A percentile compares a stretch with the other conserved stretches of the same genome.
These are phyloP conservation scores for Beroe ovata DNA, from an alignment of 37 sponge, comb jelly and placozoan species.

Conservation along the genomic window DNA sequence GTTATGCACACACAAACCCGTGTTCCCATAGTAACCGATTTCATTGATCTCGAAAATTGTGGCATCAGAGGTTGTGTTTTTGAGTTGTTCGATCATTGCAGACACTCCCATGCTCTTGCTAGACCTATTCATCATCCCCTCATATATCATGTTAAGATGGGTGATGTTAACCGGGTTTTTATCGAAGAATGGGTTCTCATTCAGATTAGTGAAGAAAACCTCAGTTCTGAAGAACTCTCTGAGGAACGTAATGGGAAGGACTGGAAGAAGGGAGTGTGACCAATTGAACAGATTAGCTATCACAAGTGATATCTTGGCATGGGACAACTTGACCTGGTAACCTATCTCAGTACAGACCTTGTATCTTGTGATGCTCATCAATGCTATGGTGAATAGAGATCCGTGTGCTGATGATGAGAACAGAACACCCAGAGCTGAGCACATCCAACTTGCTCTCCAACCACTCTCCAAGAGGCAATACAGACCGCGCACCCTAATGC, in stretches of 20 bases:
- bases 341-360: background rate
- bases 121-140: background rate
- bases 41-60: background rate
- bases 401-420: constrained; percentile 1
- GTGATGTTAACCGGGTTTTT: background rate
- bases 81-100: background rate
- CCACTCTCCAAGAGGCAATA: background rate
- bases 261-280: background rate
- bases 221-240: constrained; percentile 2
- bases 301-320: background rate
- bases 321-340: background rate
- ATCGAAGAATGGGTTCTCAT: constrained; percentile 17
- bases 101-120: background rate
- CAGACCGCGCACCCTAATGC: background rate
- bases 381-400: background rate
- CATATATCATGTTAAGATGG: background rate
- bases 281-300: background rate
- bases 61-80: background rate
- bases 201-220: background rate
- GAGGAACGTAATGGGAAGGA: background rate
- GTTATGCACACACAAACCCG: background rate
- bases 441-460: constrained; percentile 24
- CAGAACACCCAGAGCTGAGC: constrained; percentile 7
- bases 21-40: constrained; percentile 33
- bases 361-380: constrained; percentile 11